Evolutionary conservation across 1,140 invertebrate species (phyloP), one percentile per base, ranked within the genome.

Genomic region (Zaprionus camerounensis): DNA sequence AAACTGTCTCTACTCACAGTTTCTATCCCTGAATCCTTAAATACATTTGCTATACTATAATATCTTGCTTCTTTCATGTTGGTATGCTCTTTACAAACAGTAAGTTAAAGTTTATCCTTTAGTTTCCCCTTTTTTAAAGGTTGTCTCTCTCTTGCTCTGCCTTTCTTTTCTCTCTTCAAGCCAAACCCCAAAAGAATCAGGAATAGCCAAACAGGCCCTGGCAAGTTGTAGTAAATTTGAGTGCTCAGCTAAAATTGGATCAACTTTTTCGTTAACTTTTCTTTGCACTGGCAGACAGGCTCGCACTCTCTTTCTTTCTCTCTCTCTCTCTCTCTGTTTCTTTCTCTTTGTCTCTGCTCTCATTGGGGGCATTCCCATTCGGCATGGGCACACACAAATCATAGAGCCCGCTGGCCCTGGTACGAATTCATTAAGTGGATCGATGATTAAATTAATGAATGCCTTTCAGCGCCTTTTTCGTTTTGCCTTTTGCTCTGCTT

Each of bases 361-460:
- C 46, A 57, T 34, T 49, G 36, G 20, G 34, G 53, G 38, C 31
- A 41, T 55, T 59, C 36, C 31, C 74, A 72, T 71, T 76, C 49
- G 74, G 69, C 63, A 72, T 67, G 74, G 68, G 49, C 59, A 9
- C 20, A 70, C 36, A 55, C 70, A 80, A 80, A 83, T 83, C 81
- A 85, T 77, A 83, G 81, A 78, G 82, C 78, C 81, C 82, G 74
- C 12, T 38, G 78, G 78, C 55, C 53, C 56, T 81, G 81, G 73
- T 59, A 67, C 56, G 56, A 28, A 61, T 74, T 70, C 77, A 83
- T 76, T 81, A 85, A 90, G 75, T 84, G 85, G 84, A 84, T 90
- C 85, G 80, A 84, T 90, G 85, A 88, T 88, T 88, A 88, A 80
- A 88, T 88, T 88, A 88, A 88, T 88, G 84, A 88, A 88, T 85